Conservation (phyloP, 2,888 invertebrate species). For the Coelinius sp. region DNA sequence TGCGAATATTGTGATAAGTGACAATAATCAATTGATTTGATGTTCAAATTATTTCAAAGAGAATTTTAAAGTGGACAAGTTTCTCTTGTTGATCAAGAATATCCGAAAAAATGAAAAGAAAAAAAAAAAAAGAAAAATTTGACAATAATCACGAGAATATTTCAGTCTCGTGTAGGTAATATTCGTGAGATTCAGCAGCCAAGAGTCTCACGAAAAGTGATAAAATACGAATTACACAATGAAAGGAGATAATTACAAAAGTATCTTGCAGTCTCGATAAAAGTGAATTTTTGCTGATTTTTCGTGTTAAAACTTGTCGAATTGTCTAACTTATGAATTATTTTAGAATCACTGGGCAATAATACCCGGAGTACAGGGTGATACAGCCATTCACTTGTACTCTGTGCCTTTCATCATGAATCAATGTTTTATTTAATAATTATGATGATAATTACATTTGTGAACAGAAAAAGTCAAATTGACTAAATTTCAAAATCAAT, state of each 20-base stretch:
- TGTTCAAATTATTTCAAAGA: background rate
- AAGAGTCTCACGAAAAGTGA: slow-evolving; percentile 50
- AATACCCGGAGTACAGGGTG: slow-evolving; percentile 41
- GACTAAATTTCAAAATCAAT: too few species aligned
- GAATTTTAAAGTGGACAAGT: background rate
- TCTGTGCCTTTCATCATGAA: slow-evolving; percentile 49
- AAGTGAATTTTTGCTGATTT: slow-evolving; percentile 6
- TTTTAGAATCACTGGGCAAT: slow-evolving; percentile 11
- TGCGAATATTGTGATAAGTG: slow-evolving; percentile 45
- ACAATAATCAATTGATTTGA: slow-evolving; percentile 42
- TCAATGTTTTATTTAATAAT: slow-evolving; percentile 36
- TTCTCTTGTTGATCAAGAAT: slow-evolving; percentile 19
- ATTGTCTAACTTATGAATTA: slow-evolving; percentile 22
- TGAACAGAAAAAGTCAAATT: too few species aligned
- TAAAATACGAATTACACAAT: slow-evolving; percentile 6
- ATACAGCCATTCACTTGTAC: slow-evolving; percentile 48
- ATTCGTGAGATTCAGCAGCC: slow-evolving; percentile 57
- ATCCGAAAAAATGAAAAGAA: background rate
- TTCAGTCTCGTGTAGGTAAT: slow-evolving; percentile 6
- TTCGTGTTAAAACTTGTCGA: slow-evolving; percentile 18
- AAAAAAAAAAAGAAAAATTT: too few species aligned
- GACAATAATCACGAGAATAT: background rate
- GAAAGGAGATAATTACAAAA: slow-evolving; percentile 1
- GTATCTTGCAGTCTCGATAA: background rate
- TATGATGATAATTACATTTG: background rate